These are phyloP conservation scores for Lordiphosa clarofinis DNA, from an alignment of 1,140 invertebrate genomes.

Conservation along the genomic window DNA sequence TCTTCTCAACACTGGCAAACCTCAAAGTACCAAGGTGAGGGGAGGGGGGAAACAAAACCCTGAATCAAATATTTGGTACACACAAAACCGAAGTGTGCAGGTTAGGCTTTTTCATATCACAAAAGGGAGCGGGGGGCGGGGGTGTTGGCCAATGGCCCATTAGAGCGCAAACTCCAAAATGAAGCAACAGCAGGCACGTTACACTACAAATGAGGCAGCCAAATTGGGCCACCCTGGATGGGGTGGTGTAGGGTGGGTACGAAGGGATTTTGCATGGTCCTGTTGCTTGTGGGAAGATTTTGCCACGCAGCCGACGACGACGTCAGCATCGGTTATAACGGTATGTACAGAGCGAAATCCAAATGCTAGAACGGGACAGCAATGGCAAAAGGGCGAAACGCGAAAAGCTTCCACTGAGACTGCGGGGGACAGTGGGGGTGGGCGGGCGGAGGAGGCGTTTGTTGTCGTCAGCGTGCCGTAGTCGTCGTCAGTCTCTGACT, in stretches of 20 bases:
- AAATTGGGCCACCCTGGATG: constrained; percentile 39
- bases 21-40: not conserved
- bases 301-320: constrained; percentile 13
- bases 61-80: constrained; percentile 54
- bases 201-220: constrained; percentile 39
- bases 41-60: constrained; percentile 12
- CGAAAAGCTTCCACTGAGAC: constrained; percentile 48
- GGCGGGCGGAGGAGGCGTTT: not conserved
- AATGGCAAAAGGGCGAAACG: constrained; percentile 32
- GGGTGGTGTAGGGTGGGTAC: constrained; percentile 2
- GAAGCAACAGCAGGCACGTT: constrained; percentile 42
- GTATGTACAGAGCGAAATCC: not conserved
- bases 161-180: constrained; percentile 55
- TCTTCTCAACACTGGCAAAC: constrained; percentile 18
- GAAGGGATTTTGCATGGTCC: constrained; percentile 30
- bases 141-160: not conserved
- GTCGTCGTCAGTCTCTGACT: not conserved
- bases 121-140: not conserved
- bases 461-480: not conserved
- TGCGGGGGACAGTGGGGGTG: constrained; percentile 1
- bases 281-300: constrained; percentile 70
- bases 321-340: constrained; percentile 9
- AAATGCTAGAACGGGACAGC: constrained; percentile 40
- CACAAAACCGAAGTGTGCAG: constrained; percentile 54
- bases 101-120: constrained; percentile 41